phyloP scores from a whole-genome alignment of 2,797 vertebrate species.

The Poeciliopsis presidionis region DNA sequence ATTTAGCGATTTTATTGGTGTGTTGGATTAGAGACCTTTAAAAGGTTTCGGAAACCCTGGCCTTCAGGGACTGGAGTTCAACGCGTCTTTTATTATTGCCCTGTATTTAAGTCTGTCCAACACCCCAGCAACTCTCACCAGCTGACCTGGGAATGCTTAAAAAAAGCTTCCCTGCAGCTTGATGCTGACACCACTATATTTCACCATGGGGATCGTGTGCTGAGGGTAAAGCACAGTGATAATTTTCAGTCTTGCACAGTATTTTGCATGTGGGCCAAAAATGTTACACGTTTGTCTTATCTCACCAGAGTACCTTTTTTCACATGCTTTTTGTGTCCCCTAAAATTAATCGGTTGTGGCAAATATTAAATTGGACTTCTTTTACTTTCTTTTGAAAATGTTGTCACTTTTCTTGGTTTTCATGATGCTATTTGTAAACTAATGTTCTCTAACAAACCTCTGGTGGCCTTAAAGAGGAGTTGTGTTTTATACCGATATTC shows the following conservation, averaged over 20 bases:
- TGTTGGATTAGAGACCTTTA: neutral
- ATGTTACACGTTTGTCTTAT: neutral
- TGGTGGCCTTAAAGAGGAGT: neutral
- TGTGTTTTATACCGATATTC: neutral
- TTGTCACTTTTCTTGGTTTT: neutral
- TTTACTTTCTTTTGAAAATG: neutral
- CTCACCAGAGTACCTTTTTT: neutral
- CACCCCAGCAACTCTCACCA: neutral
- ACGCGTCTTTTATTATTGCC: neutral
- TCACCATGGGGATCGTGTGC: neutral
- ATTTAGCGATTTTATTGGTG: neutral
- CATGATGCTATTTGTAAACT: neutral
- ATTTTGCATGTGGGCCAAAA: neutral
- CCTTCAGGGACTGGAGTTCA: neutral
- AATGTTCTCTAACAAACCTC: neutral
- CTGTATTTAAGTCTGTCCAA: neutral
- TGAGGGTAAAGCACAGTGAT: neutral
- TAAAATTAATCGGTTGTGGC: neutral
- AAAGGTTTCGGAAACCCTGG: neutral
- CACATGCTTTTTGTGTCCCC: neutral
- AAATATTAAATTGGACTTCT: neutral
- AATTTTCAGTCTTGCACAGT: neutral
- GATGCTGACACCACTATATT: neutral
- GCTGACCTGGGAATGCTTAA: neutral
- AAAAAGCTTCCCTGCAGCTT: neutral